A percentile compares a stretch with the other conserved stretches of the same genome.
Conservation (phyloP, 2,888 invertebrate species). For the Drosophila prolongata region DNA sequence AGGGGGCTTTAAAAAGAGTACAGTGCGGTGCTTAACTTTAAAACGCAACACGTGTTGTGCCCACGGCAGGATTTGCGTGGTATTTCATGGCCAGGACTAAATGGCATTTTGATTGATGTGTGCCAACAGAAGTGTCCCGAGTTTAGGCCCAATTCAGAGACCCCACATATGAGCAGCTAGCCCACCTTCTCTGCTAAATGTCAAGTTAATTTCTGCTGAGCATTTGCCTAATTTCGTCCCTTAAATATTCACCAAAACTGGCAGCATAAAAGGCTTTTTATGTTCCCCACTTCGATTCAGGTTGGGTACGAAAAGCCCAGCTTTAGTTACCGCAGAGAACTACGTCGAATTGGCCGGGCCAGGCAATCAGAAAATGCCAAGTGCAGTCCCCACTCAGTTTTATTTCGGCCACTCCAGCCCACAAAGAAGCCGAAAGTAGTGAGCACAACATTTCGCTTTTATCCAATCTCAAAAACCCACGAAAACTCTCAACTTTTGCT, state of each 20-base stretch:
- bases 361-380: slow-evolving; percentile 65
- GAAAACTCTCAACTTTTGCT: slow-evolving; percentile 49
- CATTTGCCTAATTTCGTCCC: slow-evolving; percentile 23
- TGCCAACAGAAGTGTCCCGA: slow-evolving; percentile 58
- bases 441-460: slow-evolving; percentile 40
- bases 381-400: slow-evolving; percentile 49
- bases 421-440: slow-evolving; percentile 73
- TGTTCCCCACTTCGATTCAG: slow-evolving; percentile 16
- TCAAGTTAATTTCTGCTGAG: slow-evolving; percentile 35
- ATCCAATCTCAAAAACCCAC: slow-evolving; percentile 41
- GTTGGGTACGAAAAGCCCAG: slow-evolving; percentile 10
- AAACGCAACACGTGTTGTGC: slow-evolving; percentile 71
- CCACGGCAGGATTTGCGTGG: slow-evolving; percentile 1
- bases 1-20: slow-evolving; percentile 38
- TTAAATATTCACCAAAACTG: slow-evolving; percentile 12
- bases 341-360: slow-evolving; percentile 49
- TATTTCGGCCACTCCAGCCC: slow-evolving; percentile 57
- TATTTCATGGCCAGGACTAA: slow-evolving; percentile 41
- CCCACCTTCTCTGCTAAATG: background rate
- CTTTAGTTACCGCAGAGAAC: slow-evolving; percentile 20
- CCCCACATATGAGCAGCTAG: slow-evolving; percentile 5
- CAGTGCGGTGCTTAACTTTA: slow-evolving; percentile 44
- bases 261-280: slow-evolving; percentile 37
- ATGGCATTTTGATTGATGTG: slow-evolving; percentile 75
- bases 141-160: slow-evolving; percentile 48